Evolutionary conservation across 2,797 vertebrate genomes (phyloP), one percentile per base, ranked within the genome.

Genomic region (Neoniphon sammara): DNA sequence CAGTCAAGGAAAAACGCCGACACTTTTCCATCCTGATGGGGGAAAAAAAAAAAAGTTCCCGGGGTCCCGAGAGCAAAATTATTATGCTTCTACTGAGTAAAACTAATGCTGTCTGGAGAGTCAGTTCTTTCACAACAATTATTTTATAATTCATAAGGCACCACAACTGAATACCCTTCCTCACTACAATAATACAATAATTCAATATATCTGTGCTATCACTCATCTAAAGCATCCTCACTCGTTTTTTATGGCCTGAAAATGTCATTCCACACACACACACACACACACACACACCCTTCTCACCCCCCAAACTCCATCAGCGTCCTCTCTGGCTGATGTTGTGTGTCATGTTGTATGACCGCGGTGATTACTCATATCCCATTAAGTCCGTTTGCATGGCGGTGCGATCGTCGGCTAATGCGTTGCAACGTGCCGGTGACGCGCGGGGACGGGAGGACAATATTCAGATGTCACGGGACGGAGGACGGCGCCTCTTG

Each of bases 321-420:
- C 76, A 78, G 20, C 2, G 12, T 64, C 58, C 5, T 50, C 68
- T 52, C 36, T 42, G 44, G 77, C 75, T 66, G 58, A 80, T 77
- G 61, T 64, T 46, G 36, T 15, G n/a, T 63, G 72, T 81, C 78
- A 68, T 46, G 63, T 55, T 5, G 65, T 52, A 58, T 68, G 66
- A 73, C 74, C 58, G 0, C 57, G 66, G 56, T 68, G 46, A 81
- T 80, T 70, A 77, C 30, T 89, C 77, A 69, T 42, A 31, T 66
- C 36, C 56, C 59, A 20, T 11, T 15, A 39, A 72, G 69, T 74
- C 60, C 57, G 31, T 49, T 53, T 36, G 63, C 79, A 61, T 78
- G 46, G 76, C 64, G 61, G 64, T 39, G 63, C 34, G 58, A 80
- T 63, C 54, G 20, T 47, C 3, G 2, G 55, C 82, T 82, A 76